These are phyloP conservation scores for Montipora sp. DNA, from an alignment of 64 coral and sea anemone species.

Conservation along the genomic window DNA sequence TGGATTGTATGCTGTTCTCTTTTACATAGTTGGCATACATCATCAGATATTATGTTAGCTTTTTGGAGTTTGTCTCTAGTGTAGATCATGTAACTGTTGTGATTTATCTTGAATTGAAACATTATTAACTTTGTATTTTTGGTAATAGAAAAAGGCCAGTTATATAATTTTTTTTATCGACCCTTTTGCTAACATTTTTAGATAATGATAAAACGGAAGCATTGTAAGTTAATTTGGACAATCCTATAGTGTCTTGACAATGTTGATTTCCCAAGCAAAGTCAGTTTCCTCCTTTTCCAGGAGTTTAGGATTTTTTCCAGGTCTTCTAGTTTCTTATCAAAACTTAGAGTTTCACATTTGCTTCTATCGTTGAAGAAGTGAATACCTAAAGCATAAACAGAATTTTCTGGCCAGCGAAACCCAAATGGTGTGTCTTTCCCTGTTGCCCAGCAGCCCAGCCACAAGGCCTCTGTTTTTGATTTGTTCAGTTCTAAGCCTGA, in stretches of 20 bases:
- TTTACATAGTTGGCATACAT: no score
- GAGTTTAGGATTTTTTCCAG: neutral
- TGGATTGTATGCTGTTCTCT: no score
- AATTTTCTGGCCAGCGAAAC: neutral
- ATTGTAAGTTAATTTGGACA: slow-evolving; percentile 23
- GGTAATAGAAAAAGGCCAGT: neutral
- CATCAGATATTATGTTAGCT: no score
- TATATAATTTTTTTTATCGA: neutral
- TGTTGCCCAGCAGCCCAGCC: neutral
- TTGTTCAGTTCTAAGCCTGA: slow-evolving; percentile 22
- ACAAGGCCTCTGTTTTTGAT: slow-evolving; percentile 13
- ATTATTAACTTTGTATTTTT: slow-evolving; percentile 11
- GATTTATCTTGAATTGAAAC: slow-evolving; percentile 13
- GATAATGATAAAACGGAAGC: slow-evolving; percentile 17
- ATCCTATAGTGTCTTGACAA: slow-evolving; percentile 19
- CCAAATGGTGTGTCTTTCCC: neutral
- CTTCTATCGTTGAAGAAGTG: neutral
- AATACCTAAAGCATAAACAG: neutral
- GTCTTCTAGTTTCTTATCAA: neutral
- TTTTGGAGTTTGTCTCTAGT: neutral
- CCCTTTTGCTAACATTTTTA: neutral
- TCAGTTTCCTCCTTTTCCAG: slow-evolving; percentile 10
- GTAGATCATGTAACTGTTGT: neutral
- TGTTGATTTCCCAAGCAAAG: slow-evolving; percentile 7
- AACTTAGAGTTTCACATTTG: neutral